These are phyloP conservation scores for Progne subis DNA, from an alignment of 2,113 vertebrate species.

Conservation along the genomic window DNA sequence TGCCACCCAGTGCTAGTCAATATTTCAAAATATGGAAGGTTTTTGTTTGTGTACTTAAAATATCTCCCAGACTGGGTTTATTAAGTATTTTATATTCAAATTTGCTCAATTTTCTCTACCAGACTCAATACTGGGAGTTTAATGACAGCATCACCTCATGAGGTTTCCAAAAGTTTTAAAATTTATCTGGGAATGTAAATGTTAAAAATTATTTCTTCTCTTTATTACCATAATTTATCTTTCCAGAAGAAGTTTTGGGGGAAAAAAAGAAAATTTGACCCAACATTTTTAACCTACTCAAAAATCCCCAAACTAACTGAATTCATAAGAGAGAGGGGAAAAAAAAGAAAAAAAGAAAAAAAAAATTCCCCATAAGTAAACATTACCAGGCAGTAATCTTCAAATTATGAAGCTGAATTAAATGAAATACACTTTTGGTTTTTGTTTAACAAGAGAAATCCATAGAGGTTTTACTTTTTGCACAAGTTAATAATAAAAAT, in stretches of 20 bases:
- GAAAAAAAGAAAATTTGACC: not conserved
- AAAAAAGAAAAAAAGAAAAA: not conserved
- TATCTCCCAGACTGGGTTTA: not conserved
- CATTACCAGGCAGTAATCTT: not conserved
- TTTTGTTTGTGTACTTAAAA: not conserved
- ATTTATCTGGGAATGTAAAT: not conserved
- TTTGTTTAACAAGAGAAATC: not conserved
- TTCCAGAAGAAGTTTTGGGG: accelerated
- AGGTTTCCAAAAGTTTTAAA: not conserved
- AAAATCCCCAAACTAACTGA: not conserved
- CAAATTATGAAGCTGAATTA: not conserved
- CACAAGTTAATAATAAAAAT: not conserved
- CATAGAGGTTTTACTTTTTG: not conserved
- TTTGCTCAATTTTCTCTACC: not conserved
- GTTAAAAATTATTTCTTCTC: not conserved
- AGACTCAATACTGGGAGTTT: not conserved
- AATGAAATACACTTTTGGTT: not conserved
- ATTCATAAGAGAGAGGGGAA: not conserved
- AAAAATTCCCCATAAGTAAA: not conserved
- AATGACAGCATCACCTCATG: not conserved
- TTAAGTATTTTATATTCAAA: not conserved
- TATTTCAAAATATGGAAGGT: not conserved
- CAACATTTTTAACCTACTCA: accelerated
- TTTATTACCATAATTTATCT: not conserved
- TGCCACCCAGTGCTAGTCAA: not conserved